phyloP scores from a whole-genome alignment of 2,888 invertebrate genomes.

The Orthonevra nobilis region DNA sequence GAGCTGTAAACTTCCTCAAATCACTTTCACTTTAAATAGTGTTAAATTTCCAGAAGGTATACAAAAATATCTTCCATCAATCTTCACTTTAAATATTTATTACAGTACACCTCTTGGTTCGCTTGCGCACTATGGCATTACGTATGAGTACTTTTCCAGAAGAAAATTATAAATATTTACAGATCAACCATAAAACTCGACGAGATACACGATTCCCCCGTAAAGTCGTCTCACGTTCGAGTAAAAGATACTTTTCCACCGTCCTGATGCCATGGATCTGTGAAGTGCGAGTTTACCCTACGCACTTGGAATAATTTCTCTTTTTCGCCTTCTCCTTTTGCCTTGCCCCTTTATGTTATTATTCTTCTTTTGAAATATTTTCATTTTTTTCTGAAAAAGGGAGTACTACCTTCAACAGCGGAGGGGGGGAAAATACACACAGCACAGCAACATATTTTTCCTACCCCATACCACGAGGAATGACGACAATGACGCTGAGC shows the following conservation, averaged over 20 bases:
- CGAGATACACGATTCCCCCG: constrained; percentile 6
- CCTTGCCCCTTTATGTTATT: constrained; percentile 56
- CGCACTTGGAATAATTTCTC: not conserved
- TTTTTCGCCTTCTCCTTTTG: constrained; percentile 21
- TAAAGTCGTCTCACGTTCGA: not conserved
- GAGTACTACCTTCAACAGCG: constrained; percentile 1
- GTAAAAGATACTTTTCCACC: too few relatives aligned
- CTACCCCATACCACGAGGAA: constrained; percentile 63
- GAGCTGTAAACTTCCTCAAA: too few relatives aligned
- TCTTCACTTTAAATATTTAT: constrained; percentile 13
- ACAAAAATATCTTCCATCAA: constrained; percentile 3
- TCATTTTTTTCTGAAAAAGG: constrained; percentile 26
- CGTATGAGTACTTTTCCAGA: constrained; percentile 34
- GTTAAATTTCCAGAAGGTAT: too few relatives aligned
- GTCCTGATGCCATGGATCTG: not conserved
- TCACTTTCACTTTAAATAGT: too few relatives aligned
- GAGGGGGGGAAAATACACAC: constrained; percentile 23
- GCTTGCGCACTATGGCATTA: not conserved
- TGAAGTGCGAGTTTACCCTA: constrained; percentile 20
- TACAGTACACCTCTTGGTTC: not conserved
- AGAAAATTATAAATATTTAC: constrained; percentile 45
- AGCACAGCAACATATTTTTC: constrained; percentile 20
- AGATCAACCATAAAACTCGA: constrained; percentile 38
- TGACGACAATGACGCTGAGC: constrained; percentile 18
- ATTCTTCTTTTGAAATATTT: constrained; percentile 34